These are phyloP conservation scores for Anagrus nilaparvatae DNA, from an alignment of 1,140 invertebrate species.

Conservation along the genomic window DNA sequence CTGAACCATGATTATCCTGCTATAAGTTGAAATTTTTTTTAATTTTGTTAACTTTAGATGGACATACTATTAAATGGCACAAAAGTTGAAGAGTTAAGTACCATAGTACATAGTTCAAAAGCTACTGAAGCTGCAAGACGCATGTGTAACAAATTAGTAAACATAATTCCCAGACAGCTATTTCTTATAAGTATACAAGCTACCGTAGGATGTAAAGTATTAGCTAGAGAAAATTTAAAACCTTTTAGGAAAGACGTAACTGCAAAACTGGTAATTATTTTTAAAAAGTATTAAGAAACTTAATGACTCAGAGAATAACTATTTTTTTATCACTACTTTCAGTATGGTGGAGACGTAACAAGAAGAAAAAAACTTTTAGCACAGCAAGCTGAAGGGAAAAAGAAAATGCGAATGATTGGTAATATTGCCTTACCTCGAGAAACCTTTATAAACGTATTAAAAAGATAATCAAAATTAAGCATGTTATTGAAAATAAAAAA, in stretches of 20 bases:
- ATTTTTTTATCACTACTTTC: slow-evolving; percentile 23
- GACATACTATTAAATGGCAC: slow-evolving; percentile 72
- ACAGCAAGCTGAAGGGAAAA: slow-evolving; percentile 87
- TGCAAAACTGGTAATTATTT: slow-evolving; percentile 71
- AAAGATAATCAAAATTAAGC: slow-evolving; percentile 49
- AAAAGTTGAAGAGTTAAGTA: slow-evolving; percentile 77
- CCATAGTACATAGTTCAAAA: slow-evolving; percentile 66
- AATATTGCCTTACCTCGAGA: slow-evolving; percentile 85
- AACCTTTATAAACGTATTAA: slow-evolving; percentile 88
- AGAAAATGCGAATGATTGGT: slow-evolving; percentile 81
- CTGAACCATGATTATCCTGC: background rate
- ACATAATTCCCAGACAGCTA: slow-evolving; percentile 83
- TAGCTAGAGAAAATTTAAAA: slow-evolving; percentile 81
- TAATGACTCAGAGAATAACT: background rate
- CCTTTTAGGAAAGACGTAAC: slow-evolving; percentile 86
- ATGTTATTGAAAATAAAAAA: slow-evolving; percentile 3
- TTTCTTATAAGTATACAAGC: slow-evolving; percentile 83
- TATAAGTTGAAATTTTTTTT: slow-evolving; percentile 19
- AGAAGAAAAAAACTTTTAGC: slow-evolving; percentile 81
- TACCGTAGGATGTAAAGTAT: slow-evolving; percentile 64
- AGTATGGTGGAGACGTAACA: slow-evolving; percentile 90
- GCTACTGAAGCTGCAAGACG: slow-evolving; percentile 56
- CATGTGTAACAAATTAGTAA: slow-evolving; percentile 70
- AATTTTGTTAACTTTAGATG: slow-evolving; percentile 56
- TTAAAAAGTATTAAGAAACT: background rate